Percentiles rank a stretch among this genome's conserved stretches.
Conservation (phyloP, 2,888 invertebrate species). For the Leucania comma region DNA sequence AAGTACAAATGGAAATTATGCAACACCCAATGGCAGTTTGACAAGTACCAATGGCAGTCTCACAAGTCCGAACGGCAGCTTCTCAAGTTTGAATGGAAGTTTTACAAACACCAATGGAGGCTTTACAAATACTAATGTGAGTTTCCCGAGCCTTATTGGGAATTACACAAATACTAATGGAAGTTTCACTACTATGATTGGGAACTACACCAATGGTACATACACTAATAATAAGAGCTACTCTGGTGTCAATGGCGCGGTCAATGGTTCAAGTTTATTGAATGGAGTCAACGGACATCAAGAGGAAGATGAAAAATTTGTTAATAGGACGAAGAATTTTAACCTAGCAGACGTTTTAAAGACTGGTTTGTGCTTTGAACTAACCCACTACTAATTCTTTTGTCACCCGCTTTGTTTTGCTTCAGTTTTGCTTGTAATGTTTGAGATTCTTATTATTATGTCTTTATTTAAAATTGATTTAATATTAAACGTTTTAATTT, state of each 20-base stretch:
- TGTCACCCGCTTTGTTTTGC: constrained; percentile 60
- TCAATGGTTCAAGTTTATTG: constrained; percentile 52
- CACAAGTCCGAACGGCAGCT: constrained; percentile 48
- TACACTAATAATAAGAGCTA: constrained; percentile 67
- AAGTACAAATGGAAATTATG: constrained; percentile 51
- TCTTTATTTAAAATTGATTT: constrained; percentile 5
- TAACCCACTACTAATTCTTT: constrained; percentile 83
- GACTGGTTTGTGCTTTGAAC: constrained; percentile 87
- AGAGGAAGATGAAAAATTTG: constrained; percentile 74
- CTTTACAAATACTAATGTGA: constrained; percentile 53
- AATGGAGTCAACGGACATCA: constrained; percentile 74
- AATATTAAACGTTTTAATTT: constrained; percentile 5
- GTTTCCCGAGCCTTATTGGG: constrained; percentile 51
- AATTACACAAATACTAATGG: constrained; percentile 66
- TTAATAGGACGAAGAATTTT: constrained; percentile 71
- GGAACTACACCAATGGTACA: constrained; percentile 69
- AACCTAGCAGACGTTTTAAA: constrained; percentile 81
- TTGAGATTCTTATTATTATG: constrained; percentile 23
- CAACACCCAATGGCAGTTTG: constrained; percentile 56
- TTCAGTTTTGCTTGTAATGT: constrained; percentile 52
- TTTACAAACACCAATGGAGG: constrained; percentile 46
- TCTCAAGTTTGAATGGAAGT: constrained; percentile 50
- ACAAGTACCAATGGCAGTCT: constrained; percentile 54
- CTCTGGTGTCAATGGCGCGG: constrained; percentile 57
- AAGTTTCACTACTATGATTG: constrained; percentile 64